Conservation (phyloP, 2,888 invertebrate genomes). For the Pediacus dermestoides region DNA sequence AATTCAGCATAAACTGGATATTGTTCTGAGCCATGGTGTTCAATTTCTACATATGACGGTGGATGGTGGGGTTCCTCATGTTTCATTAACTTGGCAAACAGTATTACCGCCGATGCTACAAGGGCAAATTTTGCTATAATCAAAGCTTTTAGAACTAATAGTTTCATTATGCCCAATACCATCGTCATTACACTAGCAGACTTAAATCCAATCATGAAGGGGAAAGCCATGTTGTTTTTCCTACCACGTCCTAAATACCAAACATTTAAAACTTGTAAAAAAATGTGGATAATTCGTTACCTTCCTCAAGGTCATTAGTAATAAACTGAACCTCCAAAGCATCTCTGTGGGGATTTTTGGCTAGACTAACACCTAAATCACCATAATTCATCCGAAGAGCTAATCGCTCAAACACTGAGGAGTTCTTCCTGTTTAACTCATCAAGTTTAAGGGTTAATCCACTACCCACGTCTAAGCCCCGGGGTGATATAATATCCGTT, state of each 20-base stretch:
- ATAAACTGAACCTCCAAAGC: constrained; percentile 46
- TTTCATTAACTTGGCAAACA: constrained; percentile 32
- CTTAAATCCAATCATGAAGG: constrained; percentile 65
- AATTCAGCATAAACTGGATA: constrained; percentile 29
- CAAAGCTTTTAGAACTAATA: constrained; percentile 61
- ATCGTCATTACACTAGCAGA: constrained; percentile 62
- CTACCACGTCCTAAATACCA: constrained; percentile 51
- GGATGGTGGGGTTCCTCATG: constrained; percentile 18
- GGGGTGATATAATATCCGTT: constrained; percentile 33
- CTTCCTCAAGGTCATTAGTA: constrained; percentile 29
- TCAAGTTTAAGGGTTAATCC: constrained; percentile 37
- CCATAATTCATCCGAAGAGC: constrained; percentile 56
- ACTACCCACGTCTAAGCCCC: constrained; percentile 36
- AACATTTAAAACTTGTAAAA: constrained; percentile 2
- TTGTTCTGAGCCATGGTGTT: constrained; percentile 43
- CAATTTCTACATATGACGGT: constrained; percentile 45
- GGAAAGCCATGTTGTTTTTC: constrained; percentile 60
- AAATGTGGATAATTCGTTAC: constrained; percentile 27
- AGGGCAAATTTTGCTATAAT: constrained; percentile 67
- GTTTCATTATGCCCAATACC: constrained; percentile 51
- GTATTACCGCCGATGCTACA: constrained; percentile 59
- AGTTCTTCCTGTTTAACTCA: constrained; percentile 29
- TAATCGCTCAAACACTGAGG: constrained; percentile 53
- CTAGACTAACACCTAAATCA: constrained; percentile 54
- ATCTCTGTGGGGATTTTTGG: constrained; percentile 51